Percentiles rank a stretch among this genome's conserved stretches.
Evolutionary conservation across 2,888 invertebrate species (phyloP).

Genomic region (Copidosoma aretas): DNA sequence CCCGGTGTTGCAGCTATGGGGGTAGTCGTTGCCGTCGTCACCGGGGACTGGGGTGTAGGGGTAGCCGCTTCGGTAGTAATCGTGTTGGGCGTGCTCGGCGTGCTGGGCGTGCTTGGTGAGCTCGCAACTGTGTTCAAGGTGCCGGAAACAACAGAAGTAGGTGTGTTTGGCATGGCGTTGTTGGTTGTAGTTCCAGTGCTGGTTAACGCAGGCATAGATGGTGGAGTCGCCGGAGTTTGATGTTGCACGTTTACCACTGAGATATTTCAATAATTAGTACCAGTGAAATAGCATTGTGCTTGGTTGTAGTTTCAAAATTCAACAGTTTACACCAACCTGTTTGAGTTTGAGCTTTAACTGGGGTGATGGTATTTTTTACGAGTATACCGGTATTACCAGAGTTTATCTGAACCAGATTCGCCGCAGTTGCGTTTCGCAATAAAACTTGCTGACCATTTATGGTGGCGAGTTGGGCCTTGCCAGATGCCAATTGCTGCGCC

Average conservation of each 20-base stretch:
- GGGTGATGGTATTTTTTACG: slow-evolving; percentile 53
- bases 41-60: slow-evolving; percentile 21
- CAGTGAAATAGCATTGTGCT: neutral
- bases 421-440: slow-evolving; percentile 72
- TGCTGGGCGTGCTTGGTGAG: slow-evolving; percentile 6
- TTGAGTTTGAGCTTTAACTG: slow-evolving; percentile 42
- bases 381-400: slow-evolving; percentile 55
- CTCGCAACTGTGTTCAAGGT: neutral
- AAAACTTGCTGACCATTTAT: slow-evolving; percentile 87
- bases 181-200: slow-evolving; percentile 22
- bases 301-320: too few species aligned
- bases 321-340: slow-evolving; percentile 23
- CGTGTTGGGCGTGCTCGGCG: slow-evolving; percentile 11
- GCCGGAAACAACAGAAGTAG: too few species aligned
- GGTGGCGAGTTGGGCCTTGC: slow-evolving; percentile 83
- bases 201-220: slow-evolving; percentile 37
- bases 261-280: neutral
- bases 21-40: slow-evolving; percentile 41
- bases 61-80: slow-evolving; percentile 37
- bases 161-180: neutral
- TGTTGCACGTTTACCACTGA: slow-evolving; percentile 10
- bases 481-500: slow-evolving; percentile 82
- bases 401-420: slow-evolving; percentile 71
- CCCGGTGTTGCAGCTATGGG: slow-evolving; percentile 52
- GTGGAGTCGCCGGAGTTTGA: slow-evolving; percentile 29